Base-by-base conservation (phyloP, 2,888 invertebrate genomes). In the Trachelus iudaicus region DNA sequence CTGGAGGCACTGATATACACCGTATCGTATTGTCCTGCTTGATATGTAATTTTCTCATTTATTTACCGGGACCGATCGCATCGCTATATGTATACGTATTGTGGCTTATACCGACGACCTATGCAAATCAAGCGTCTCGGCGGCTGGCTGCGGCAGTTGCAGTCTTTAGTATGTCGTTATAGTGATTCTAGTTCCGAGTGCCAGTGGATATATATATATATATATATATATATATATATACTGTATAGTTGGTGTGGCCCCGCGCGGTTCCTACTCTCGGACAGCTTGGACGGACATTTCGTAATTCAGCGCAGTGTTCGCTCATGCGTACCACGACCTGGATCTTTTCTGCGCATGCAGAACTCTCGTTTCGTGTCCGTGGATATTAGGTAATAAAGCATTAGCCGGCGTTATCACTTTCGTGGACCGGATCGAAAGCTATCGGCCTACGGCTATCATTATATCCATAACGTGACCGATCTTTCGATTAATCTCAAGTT, bases 291-390 rank as follows among this genome's bases (percentile, higher is more conserved):
- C 75, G 87, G 86, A 87, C 83, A 85, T 90, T 90, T 90, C 90
- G 90, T 88, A 90, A 89, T 89, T 87, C 87, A 85, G 85, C 85
- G 85, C 85, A 84, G 88, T 87, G 89, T 85, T 86, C 89, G 84
- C 88, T 90, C 90, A 90, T 90, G 90, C 90, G 89, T 90, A 83
- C 86, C 86, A 85, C 90, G 90, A 90, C 90, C 89, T 90, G 88
- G 83, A 90, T 90, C 90, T 89, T 88, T 86, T 87, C 86, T 86
- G 83, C 85, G 82, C 83, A 81, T 81, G 81, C 81, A 81, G 69
- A 81, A 81, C 83, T 81, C 78, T 78, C 79, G 77, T 9, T 30
- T 71, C 15, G 13, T 40, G 71, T 37, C 15, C 11, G 23, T 33
- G 30, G 71, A 76, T 77, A 81, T 80, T 81, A 81, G 80, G 76